These are phyloP conservation scores for Bombus superbus DNA, from an alignment of 1,140 invertebrate species.

Conservation along the genomic window DNA sequence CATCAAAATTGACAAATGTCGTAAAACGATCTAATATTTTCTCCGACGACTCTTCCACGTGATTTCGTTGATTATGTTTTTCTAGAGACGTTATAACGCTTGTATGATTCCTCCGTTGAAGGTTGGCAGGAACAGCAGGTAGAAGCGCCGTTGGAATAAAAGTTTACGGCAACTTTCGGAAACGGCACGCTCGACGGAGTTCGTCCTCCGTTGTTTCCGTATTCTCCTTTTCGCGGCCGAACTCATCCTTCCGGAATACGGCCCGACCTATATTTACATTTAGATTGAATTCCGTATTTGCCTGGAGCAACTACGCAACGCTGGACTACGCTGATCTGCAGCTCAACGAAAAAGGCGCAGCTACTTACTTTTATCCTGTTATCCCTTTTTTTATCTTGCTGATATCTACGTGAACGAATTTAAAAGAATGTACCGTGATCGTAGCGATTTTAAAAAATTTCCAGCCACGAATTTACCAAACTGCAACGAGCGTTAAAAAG, in stretches of 20 bases:
- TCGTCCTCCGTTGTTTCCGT: not conserved
- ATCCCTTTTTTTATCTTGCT: not conserved
- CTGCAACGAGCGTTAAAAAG: not conserved
- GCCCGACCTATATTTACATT: conserved; percentile 68
- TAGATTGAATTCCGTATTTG: conserved; percentile 72
- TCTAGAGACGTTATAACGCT: not conserved
- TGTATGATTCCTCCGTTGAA: not conserved
- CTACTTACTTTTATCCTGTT: not conserved
- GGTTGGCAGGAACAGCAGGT: no score
- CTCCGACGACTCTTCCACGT: not conserved
- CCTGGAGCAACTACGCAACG: not conserved
- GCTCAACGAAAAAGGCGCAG: not conserved
- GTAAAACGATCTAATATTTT: not conserved
- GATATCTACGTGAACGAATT: not conserved
- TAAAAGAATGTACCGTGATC: not conserved
- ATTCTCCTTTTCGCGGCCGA: not conserved
- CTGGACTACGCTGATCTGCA: conserved; percentile 12
- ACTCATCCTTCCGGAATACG: conserved; percentile 28
- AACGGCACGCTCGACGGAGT: not conserved
- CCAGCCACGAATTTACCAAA: not conserved
- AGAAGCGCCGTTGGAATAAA: no score
- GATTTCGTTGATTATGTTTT: not conserved
- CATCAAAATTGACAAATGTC: not conserved
- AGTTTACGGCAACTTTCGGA: not conserved
- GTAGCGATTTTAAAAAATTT: not conserved